phyloP scores from a whole-genome alignment of 2,113 vertebrate genomes.

The Danionella cerebrum region DNA sequence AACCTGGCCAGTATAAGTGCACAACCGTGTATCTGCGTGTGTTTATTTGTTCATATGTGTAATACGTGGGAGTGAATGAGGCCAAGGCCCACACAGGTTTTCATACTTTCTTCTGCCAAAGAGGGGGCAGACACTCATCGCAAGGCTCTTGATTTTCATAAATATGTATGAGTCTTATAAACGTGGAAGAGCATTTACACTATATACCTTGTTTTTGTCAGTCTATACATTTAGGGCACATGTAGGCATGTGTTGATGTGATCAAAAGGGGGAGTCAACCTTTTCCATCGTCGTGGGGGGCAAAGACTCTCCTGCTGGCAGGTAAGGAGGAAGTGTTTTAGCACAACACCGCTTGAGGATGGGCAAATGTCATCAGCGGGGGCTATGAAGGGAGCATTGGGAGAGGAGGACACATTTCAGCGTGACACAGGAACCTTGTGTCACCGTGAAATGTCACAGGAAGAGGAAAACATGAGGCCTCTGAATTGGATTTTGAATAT shows the following conservation, averaged over 20 bases:
- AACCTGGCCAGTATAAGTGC: constrained; percentile 67
- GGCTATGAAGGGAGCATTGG: constrained; percentile 43
- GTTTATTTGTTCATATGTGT: constrained; percentile 36
- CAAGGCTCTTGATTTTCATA: constrained; percentile 25
- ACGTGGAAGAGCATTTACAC: not conserved
- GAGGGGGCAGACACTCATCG: constrained; percentile 33
- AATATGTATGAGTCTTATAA: constrained; percentile 9
- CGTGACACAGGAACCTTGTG: constrained; percentile 32
- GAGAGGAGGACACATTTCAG: constrained; percentile 42
- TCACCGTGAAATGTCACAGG: constrained; percentile 57
- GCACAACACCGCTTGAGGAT: constrained; percentile 37
- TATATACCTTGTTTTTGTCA: not conserved
- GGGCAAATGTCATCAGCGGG: constrained; percentile 58
- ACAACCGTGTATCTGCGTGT: constrained; percentile 41
- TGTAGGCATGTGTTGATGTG: not conserved
- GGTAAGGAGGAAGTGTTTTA: constrained; percentile 19
- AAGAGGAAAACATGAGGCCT: constrained; percentile 33
- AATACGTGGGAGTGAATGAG: constrained; percentile 61
- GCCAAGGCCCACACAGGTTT: constrained; percentile 57
- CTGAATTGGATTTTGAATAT: not conserved
- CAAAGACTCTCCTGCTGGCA: constrained; percentile 41
- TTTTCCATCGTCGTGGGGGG: constrained; percentile 49
- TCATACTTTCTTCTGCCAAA: constrained; percentile 40
- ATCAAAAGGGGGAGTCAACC: constrained; percentile 55
- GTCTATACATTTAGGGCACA: not conserved